Percentiles rank a stretch among this genome's conserved stretches.
Conservation (phyloP, 2,888 invertebrate genomes). For the Leucoptera coffeella region DNA sequence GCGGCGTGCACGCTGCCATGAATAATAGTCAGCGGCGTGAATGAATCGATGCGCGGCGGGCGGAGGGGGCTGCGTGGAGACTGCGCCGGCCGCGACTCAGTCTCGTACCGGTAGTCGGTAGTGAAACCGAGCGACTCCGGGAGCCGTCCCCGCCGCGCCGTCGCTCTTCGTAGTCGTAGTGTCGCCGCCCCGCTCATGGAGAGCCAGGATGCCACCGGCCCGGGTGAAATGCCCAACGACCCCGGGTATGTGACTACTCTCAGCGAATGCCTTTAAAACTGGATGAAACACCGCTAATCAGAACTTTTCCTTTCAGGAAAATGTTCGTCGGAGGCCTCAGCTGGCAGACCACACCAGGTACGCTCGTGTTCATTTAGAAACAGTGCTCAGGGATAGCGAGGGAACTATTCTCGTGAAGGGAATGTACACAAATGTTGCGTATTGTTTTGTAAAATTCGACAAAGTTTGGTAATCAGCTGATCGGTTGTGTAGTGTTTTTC, state of each 20-base stretch:
- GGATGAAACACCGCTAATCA: constrained; percentile 26
- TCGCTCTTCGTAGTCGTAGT: constrained; percentile 58
- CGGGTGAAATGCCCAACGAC: constrained; percentile 90
- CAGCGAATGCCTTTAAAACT: too few relatives aligned
- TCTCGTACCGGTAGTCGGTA: constrained; percentile 69
- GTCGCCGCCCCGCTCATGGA: constrained; percentile 57
- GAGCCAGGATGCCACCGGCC: constrained; percentile 75
- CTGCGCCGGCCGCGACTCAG: constrained; percentile 50
- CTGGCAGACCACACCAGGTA: constrained; percentile 99
- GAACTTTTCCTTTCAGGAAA: constrained; percentile 83
- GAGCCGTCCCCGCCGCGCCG: constrained; percentile 55
- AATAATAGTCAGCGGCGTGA: constrained; percentile 49
- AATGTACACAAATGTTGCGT: constrained; percentile 6
- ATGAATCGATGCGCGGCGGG: constrained; percentile 46
- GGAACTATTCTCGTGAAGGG: background rate
- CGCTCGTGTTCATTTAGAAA: constrained; percentile 15
- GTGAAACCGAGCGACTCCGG: constrained; percentile 59
- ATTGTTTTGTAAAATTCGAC: constrained; percentile 31
- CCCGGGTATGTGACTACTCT: constrained; percentile 80
- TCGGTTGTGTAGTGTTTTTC: constrained; percentile 11
- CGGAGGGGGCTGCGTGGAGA: constrained; percentile 30
- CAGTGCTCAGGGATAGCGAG: background rate
- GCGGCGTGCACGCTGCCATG: constrained; percentile 40
- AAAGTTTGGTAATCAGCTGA: constrained; percentile 50
- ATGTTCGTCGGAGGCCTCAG: constrained; percentile 99